phyloP scores from a whole-genome alignment of 2,113 vertebrate species.

The Lonchura striata region DNA sequence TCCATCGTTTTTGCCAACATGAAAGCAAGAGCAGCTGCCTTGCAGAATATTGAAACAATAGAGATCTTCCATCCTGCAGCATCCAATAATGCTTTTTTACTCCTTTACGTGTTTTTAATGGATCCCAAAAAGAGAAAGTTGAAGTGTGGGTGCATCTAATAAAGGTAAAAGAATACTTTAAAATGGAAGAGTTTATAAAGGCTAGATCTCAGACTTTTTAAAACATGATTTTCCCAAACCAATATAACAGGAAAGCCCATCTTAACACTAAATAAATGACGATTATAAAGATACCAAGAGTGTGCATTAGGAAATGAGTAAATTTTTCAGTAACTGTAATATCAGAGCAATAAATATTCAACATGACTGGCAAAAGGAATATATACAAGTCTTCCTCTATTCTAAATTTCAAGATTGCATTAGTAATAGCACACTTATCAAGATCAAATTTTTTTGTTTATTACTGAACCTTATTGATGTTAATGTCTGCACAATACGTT shows the following conservation, averaged over 20 bases:
- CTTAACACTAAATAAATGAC: background rate
- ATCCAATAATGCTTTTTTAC: background rate
- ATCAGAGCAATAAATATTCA: background rate
- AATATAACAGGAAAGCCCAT: background rate
- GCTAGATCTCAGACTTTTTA: background rate
- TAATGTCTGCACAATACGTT: background rate
- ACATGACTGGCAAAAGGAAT: background rate
- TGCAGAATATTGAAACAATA: background rate
- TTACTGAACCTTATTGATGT: background rate
- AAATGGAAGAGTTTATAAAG: background rate
- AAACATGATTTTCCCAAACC: background rate
- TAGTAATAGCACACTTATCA: background rate
- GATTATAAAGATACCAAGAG: background rate
- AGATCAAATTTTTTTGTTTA: background rate
- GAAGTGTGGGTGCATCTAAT: background rate
- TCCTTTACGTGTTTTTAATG: background rate
- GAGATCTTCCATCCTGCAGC: background rate
- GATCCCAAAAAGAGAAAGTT: background rate
- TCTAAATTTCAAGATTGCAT: background rate
- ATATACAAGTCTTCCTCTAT: background rate
- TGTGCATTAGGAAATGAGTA: background rate
- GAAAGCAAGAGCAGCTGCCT: background rate
- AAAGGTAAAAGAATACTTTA: background rate
- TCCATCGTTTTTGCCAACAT: background rate
- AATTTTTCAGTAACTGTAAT: background rate